Evolutionary conservation across 2,888 invertebrate genomes (phyloP).

Genomic region (Apamea epomidion): DNA sequence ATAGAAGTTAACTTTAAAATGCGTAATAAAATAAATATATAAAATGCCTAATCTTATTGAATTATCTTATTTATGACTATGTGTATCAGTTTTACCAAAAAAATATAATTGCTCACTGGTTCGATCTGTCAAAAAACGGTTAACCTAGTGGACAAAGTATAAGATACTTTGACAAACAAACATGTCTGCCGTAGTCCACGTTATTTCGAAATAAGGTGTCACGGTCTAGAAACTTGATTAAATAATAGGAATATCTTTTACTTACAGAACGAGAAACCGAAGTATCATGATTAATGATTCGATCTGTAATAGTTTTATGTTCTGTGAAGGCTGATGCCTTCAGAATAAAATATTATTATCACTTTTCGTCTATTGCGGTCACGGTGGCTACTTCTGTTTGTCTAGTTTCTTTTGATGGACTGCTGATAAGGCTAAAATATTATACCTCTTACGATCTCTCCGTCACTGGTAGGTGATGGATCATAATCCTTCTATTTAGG

Average conservation of each 20-base stretch:
- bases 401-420: slow-evolving; percentile 4
- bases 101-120: no score
- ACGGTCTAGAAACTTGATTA: slow-evolving; percentile 6
- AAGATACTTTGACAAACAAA: neutral
- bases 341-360: slow-evolving; percentile 25
- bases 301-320: neutral
- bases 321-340: slow-evolving; percentile 1
- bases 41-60: no score
- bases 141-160: no score
- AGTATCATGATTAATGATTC: neutral
- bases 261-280: neutral
- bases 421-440: slow-evolving; percentile 10
- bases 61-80: no score
- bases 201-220: neutral
- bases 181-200: neutral
- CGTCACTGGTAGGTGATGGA: slow-evolving; percentile 3
- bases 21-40: no score
- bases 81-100: no score
- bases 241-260: slow-evolving; percentile 26
- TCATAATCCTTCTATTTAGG: slow-evolving; percentile 41
- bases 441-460: neutral
- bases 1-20: no score
- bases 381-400: neutral
- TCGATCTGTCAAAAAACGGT: no score
- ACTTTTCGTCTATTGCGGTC: neutral